These are phyloP conservation scores for Morphnarchus princeps DNA, from an alignment of 2,113 vertebrate genomes.

Conservation along the genomic window DNA sequence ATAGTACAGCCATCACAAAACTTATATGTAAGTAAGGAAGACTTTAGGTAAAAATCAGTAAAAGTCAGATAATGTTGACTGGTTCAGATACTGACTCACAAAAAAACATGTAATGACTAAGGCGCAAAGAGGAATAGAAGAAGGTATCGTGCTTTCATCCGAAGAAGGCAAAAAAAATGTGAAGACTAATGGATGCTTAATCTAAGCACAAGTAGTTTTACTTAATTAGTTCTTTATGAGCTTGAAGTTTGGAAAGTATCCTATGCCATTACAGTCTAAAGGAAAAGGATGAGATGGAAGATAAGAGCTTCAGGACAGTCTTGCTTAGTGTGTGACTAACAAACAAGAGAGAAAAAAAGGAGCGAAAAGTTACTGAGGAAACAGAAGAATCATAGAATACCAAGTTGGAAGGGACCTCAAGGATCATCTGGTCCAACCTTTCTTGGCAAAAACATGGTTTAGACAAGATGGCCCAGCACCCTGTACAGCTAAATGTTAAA, in stretches of 20 bases:
- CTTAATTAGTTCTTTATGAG: neutral
- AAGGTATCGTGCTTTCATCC: fast-evolving
- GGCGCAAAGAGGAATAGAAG: neutral
- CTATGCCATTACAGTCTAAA: neutral
- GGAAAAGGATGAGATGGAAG: neutral
- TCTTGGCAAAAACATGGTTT: neutral
- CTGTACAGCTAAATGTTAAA: neutral
- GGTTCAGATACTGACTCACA: neutral
- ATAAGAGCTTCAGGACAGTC: neutral
- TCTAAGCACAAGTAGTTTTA: neutral
- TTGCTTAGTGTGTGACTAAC: neutral
- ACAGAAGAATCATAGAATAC: neutral
- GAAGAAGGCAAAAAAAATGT: neutral
- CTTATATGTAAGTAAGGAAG: neutral
- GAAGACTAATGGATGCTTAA: neutral
- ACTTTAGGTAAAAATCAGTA: neutral
- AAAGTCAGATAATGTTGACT: neutral
- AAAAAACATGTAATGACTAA: fast-evolving
- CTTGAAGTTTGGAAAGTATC: neutral
- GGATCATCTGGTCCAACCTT: neutral
- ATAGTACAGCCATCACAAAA: fast-evolving
- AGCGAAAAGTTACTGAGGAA: neutral
- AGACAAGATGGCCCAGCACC: neutral
- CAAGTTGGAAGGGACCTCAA: neutral
- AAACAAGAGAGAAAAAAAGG: neutral